These are phyloP conservation scores for Clarias fuscus DNA, from an alignment of 2,797 vertebrate genomes.

Conservation along the genomic window DNA sequence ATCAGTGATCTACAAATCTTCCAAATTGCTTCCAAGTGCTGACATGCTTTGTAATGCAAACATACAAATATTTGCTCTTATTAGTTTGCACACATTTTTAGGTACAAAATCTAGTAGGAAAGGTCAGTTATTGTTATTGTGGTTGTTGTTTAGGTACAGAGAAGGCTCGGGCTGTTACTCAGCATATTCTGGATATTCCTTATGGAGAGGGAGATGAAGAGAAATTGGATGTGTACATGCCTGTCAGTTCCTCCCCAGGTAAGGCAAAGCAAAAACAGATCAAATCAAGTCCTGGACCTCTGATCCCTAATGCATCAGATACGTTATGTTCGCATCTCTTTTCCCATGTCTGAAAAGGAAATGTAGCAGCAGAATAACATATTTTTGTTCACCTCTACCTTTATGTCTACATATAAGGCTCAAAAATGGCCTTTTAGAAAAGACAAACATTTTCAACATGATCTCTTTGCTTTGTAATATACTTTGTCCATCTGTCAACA, in stretches of 20 bases:
- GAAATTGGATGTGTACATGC: conserved; percentile 88
- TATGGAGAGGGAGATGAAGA: conserved; percentile 82
- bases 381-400: not conserved
- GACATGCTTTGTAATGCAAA: not conserved
- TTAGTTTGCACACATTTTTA: not conserved
- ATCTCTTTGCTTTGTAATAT: too few relatives aligned
- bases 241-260: conserved; percentile 67
- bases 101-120: not conserved
- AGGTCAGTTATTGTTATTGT: not conserved
- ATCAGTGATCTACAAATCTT: not conserved
- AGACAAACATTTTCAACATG: too few relatives aligned
- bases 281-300: not conserved
- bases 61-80: not conserved
- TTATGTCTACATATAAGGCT: not conserved
- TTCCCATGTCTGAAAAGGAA: not conserved
- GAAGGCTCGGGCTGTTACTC: conserved; percentile 68
- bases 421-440: too few relatives aligned
- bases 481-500: too few relatives aligned
- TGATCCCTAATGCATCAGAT: not conserved
- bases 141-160: conserved; percentile 75
- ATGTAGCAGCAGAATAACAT: not conserved
- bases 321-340: not conserved
- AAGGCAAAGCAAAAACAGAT: not conserved
- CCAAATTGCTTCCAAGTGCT: not conserved
- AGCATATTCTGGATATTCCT: conserved; percentile 76